Evolutionary conservation across 2,888 invertebrate genomes (phyloP), one percentile per base, ranked within the genome.

Genomic region (Pollenia amentaria): DNA sequence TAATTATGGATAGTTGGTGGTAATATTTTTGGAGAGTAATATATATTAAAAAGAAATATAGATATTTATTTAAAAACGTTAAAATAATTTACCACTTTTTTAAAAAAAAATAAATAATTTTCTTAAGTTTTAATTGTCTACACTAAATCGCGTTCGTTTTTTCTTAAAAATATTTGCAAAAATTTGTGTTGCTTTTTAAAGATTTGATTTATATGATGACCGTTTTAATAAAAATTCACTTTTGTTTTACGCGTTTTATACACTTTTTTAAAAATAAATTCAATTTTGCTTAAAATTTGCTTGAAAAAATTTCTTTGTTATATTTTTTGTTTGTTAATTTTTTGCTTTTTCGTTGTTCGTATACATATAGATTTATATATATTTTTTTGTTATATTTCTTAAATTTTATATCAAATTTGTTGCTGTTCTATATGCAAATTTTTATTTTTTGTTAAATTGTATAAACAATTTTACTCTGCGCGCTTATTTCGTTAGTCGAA

Each of bases 401-500:
- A 73, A 73, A 53, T 57, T 51, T 29, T 67, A 65, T 55, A 64
- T 48, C 3, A 48, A 77, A 57, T 48, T 18, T 44, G 12, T 75
- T 75, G 67, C 57, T 65, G 60, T 78, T 81, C 65, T 72, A 46
- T 85, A 84, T 80, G 81, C 79, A 60, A 70, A 84, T 75, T 83
- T 69, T 85, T 75, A 69, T 75, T 73, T 77, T 72, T 83, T 44
- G 46, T 14, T 40, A 55, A 55, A n/a, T 75, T 57, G 55, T 70
- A 72, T 85, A 77, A 84, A 82, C 70, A 80, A 84, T 67, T 82
- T 85, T 84, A 81, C 88, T 88, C 87, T 86, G 87, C 87, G 89
- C 89, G 89, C 88, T 89, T 87, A 88, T 89, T 88, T 89, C 87
- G 88, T 87, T 88, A 55, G 88, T 89, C 88, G 89, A 88, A 89